Percentiles rank a stretch among this genome's conserved stretches.
Evolutionary conservation across 1,140 invertebrate species (phyloP).

Genomic region (Aphaenogaster rudis): DNA sequence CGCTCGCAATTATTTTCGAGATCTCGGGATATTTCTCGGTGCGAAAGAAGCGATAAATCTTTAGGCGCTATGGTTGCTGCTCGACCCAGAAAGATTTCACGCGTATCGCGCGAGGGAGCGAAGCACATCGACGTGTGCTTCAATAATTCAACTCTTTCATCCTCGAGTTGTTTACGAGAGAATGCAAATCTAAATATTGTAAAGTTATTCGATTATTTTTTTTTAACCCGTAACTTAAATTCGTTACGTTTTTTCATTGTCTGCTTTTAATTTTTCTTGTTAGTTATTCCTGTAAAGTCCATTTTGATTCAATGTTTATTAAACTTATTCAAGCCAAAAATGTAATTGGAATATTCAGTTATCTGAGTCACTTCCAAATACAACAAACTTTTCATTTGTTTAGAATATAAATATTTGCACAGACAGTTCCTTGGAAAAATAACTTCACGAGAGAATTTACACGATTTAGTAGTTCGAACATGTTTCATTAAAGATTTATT

Average conservation of each 20-base stretch:
- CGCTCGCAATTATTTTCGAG: constrained; percentile 34
- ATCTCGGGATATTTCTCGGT: constrained; percentile 24
- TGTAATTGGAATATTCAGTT: background rate
- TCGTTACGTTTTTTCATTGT: background rate
- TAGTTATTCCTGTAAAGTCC: background rate
- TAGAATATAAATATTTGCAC: background rate
- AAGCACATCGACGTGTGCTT: constrained; percentile 16
- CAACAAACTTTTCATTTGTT: background rate
- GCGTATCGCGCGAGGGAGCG: constrained; percentile 12
- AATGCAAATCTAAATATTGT: constrained; percentile 10
- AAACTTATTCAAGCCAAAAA: background rate
- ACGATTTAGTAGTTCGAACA: background rate
- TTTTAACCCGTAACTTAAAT: background rate
- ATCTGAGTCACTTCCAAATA: background rate
- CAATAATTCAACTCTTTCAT: constrained; percentile 36
- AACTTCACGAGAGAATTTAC: background rate
- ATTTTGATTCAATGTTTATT: background rate
- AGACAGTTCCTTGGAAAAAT: background rate
- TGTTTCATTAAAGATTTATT: background rate
- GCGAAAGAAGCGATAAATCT: constrained; percentile 49
- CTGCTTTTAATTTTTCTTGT: background rate
- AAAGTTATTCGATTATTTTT: background rate
- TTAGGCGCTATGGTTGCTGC: background rate
- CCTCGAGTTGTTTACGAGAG: background rate
- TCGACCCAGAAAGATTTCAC: constrained; percentile 55